Evolutionary conservation across 2,113 vertebrate species (phyloP), one percentile per base, ranked within the genome.

Genomic region (Gymnorhina tibicen): DNA sequence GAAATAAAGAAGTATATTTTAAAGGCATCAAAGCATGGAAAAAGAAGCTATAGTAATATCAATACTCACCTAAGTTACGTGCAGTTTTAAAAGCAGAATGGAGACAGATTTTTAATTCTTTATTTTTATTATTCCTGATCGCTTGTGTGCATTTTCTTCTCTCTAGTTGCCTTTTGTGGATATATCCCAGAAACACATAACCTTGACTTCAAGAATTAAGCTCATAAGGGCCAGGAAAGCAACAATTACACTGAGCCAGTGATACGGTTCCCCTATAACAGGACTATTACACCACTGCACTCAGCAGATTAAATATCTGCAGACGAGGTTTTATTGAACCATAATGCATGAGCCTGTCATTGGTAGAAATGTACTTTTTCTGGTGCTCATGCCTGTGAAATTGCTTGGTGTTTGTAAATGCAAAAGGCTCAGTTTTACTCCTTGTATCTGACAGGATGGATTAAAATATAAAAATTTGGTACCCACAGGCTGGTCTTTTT

Each of bases 401-500:
- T 58, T 47, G 13, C 8, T 47, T 42, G 12, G 11, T 75, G 66
- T 79, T 87, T 91, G 32, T 55, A 46, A 55, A 56, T 9, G 14
- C 20, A 75, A 68, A 85, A 87, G 22, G 7, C 9, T 87, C 32
- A 22, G 1, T 39, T 81, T 87, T 46, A 81, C 22, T 2, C 16
- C 47, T 74, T 37, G 15, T 41, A 53, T 30, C 10, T 67, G 47
- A 78, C 2, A 28, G 32, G 8, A 63, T 44, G 33, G 7, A 67
- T 39, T 66, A 66, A 93, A 73, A 64, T 16, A 28, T 20, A 66
- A 60, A 44, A 24, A 17, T 12, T 2, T 37, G 7, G 15, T 55
- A 33, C 16, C 6, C 3, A n/a, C 26, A 22, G 13, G 7, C 3
- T 19, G 37, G 0, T 30, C n/a, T 60, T 47, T 56, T 42, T 23